These are phyloP conservation scores for Aspidapion aeneum DNA, from an alignment of 2,888 invertebrate species.

Conservation along the genomic window DNA sequence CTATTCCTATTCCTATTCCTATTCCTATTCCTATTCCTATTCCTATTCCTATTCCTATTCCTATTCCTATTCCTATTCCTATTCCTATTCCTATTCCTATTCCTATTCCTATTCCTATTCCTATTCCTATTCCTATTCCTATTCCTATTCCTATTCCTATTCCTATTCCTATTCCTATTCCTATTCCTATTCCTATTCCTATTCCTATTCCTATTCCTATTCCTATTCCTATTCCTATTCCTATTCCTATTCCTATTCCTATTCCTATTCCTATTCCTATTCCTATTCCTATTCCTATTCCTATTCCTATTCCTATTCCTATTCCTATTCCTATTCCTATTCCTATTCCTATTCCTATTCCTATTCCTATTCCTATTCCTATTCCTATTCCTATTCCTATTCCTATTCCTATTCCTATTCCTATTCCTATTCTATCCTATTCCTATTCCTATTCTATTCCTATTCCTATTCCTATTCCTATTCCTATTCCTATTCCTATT, in stretches of 20 bases:
- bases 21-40: neutral
- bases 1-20: neutral
- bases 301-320: neutral
- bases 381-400: neutral
- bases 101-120: neutral
- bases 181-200: neutral
- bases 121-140: neutral
- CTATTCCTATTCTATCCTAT: neutral
- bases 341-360: neutral
- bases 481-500: neutral
- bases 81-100: neutral
- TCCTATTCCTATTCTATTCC: neutral
- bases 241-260: neutral
- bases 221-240: neutral
- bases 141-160: neutral
- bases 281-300: neutral
- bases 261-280: neutral
- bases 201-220: neutral
- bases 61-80: neutral
- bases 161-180: neutral
- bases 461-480: neutral
- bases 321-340: neutral
- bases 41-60: neutral
- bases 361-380: neutral
- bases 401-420: neutral